Percentiles rank a stretch among this genome's conserved stretches.
phyloP scores from a whole-genome alignment of 1,140 invertebrate species.

The Medauroidea extradentata region DNA sequence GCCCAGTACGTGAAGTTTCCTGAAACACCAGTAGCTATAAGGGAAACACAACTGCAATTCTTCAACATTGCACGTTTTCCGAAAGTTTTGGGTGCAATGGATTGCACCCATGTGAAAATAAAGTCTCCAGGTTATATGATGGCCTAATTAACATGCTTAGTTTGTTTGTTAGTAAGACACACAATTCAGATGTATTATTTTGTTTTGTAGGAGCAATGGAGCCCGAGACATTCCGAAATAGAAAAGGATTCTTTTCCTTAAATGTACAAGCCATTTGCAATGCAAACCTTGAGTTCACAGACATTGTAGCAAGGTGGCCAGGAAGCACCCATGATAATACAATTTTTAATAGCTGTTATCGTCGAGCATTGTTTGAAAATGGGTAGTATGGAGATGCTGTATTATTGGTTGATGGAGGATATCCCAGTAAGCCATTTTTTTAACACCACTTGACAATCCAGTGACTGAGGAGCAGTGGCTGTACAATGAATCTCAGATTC shows the following conservation, averaged over 20 bases:
- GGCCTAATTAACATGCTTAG: background rate
- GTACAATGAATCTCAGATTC: conserved; percentile 31
- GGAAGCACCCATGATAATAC: conserved; percentile 31
- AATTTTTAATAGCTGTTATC: conserved; percentile 28
- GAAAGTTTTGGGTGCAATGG: conserved; percentile 43
- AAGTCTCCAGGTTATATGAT: conserved; percentile 35
- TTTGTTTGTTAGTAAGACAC: background rate
- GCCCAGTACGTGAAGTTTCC: too few species aligned
- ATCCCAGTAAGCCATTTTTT: conserved; percentile 24
- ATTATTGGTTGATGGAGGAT: conserved; percentile 34
- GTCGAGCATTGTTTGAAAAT: conserved; percentile 20
- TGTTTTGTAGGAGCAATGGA: conserved; percentile 30
- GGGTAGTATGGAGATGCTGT: conserved; percentile 26
- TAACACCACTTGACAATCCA: conserved; percentile 31
- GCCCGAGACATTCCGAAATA: conserved; percentile 40
- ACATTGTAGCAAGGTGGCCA: conserved; percentile 28
- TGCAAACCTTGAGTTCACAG: conserved; percentile 21
- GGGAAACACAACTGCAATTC: conserved; percentile 19
- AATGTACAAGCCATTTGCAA: conserved; percentile 31
- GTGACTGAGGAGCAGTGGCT: conserved; percentile 23
- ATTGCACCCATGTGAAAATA: conserved; percentile 43
- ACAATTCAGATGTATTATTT: background rate
- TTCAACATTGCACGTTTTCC: conserved; percentile 37
- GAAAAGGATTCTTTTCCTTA: conserved; percentile 33
- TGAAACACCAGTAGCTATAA: too few species aligned